Percentiles rank a stretch among this genome's conserved stretches.
These are phyloP conservation scores for Todiramphus saurophagus DNA, from an alignment of 2,113 vertebrate species.

Conservation along the genomic window DNA sequence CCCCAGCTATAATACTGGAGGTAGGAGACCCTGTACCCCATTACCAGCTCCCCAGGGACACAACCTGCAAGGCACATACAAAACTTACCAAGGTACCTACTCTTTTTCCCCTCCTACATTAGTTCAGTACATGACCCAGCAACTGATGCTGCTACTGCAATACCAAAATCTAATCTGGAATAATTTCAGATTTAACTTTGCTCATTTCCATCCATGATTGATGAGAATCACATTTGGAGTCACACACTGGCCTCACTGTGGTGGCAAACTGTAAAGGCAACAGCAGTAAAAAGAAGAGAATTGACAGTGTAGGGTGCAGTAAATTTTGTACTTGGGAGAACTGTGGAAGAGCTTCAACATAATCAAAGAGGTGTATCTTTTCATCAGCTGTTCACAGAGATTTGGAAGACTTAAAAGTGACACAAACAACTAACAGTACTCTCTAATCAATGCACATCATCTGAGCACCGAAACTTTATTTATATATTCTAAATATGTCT, in stretches of 20 bases:
- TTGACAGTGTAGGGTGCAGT: background rate
- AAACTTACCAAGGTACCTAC: constrained; percentile 7
- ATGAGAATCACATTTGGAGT: background rate
- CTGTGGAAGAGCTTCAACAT: background rate
- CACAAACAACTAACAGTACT: constrained; percentile 40
- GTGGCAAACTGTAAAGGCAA: constrained; percentile 40
- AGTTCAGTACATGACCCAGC: background rate
- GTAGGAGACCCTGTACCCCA: background rate
- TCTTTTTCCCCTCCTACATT: background rate
- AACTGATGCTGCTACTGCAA: background rate
- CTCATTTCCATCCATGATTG: background rate
- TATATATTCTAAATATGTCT: constrained; percentile 18
- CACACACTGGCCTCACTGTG: constrained; percentile 25
- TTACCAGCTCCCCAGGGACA: background rate
- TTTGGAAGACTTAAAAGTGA: constrained; percentile 32
- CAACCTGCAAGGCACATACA: background rate
- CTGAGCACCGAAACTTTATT: constrained; percentile 49
- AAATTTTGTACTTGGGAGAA: background rate
- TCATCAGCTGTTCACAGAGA: constrained; percentile 34
- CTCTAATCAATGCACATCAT: constrained; percentile 45
- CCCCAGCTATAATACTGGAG: background rate
- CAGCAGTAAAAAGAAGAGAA: background rate
- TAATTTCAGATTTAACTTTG: background rate
- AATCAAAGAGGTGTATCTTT: constrained; percentile 25
- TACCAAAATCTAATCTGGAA: background rate